Base-by-base conservation (phyloP, 2,113 vertebrate species). In the Vanacampus margaritifer region DNA sequence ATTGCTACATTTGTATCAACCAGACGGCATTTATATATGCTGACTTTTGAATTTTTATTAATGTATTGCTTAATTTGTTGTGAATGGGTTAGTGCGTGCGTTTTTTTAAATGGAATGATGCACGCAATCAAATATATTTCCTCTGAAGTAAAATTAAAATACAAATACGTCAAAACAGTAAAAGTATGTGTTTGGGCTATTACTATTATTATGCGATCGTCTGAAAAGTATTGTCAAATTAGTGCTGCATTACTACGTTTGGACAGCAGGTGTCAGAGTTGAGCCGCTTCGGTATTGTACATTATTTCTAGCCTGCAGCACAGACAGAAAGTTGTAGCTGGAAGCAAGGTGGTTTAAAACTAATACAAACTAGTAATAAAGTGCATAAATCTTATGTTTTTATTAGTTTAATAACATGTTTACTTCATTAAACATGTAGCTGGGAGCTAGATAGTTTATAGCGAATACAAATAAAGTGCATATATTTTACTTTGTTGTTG, bases 261-360 rank as follows among this genome's bases (percentile, higher is more conserved):
- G 2, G 39, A 67, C 87, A 81, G 75, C 83, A 90, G 88, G 78
- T 11, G 84, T 81, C 85, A 75, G 74, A 73, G 37, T 51, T 61
- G 58, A 60, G n/a, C 56, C 66, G 59, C 5, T 26, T 67, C 1
- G 1, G 36, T 12, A 36, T n/a, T 6, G 8, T 2, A 41, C 35
- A 43, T 3, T 8, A 24, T 43, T 24, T 3, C 2, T 19, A 53
- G 3, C 14, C 6, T 10, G 59, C 60, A 74, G 16, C 53, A 21
- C 23, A 6, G 14, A 23, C 3, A 8, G 21, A 46, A 73, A 13
- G 3, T n/a, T 60, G 58, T 37, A 60, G 35, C 58, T 60, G 10
- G 58, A 60, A 60, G 58, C 28, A 28, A 36, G 56, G 16, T 35
- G 19, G 2, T 19, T 58, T 17, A 21, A 21, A 58, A 5, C 28